Evolutionary conservation across 1,140 invertebrate genomes (phyloP).

Genomic region (Aphelinus atriplicis): DNA sequence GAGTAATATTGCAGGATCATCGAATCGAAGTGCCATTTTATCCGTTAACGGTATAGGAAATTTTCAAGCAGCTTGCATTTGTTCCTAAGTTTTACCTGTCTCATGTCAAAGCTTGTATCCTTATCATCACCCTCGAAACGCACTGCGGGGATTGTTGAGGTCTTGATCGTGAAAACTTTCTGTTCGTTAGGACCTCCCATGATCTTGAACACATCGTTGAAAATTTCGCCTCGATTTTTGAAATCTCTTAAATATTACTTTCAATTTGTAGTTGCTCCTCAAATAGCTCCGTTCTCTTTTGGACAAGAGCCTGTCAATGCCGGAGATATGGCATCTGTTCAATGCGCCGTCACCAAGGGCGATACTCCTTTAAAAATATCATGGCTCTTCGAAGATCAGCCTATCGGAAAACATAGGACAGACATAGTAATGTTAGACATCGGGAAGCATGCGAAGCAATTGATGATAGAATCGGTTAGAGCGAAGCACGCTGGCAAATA

Average conservation of each 20-base stretch:
- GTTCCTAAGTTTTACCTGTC: no score
- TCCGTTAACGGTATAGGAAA: conserved; percentile 75
- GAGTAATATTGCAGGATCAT: conserved; percentile 77
- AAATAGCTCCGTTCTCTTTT: conserved; percentile 79
- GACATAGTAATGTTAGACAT: conserved; percentile 70
- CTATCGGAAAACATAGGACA: conserved; percentile 59
- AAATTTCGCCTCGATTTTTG: no score
- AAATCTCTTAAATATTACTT: background rate
- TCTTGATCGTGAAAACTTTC: no score
- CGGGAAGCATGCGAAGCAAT: conserved; percentile 72
- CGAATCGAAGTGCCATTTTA: conserved; percentile 75
- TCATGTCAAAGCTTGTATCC: no score
- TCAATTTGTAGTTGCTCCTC: conserved; percentile 71
- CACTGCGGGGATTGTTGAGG: no score
- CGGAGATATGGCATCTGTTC: conserved; percentile 72
- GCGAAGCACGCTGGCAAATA: conserved; percentile 73
- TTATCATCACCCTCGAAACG: no score
- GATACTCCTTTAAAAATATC: conserved; percentile 74
- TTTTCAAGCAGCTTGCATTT: background rate
- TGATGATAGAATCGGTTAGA: conserved; percentile 73
- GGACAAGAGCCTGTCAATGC: conserved; percentile 76
- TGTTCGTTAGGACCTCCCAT: no score
- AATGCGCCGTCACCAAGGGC: conserved; percentile 77
- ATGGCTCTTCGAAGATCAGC: conserved; percentile 70
- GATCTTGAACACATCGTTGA: no score